Conservation (phyloP, 2,888 invertebrate genomes). For the Tiliacea aurago region DNA sequence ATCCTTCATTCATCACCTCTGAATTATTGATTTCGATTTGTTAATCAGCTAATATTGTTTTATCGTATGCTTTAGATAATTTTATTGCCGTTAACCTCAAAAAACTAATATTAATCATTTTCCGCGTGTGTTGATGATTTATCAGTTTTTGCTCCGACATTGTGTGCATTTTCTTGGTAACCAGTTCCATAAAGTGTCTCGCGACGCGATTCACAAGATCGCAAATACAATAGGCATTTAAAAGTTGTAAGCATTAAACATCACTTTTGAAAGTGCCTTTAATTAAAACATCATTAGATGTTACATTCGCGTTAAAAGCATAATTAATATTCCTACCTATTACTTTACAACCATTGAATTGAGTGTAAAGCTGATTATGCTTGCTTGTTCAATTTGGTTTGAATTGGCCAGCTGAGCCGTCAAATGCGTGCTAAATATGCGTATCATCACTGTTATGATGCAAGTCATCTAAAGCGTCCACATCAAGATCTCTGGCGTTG, state of each 20-base stretch:
- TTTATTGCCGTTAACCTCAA: constrained; percentile 52
- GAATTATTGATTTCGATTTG: constrained; percentile 24
- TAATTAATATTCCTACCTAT: neutral
- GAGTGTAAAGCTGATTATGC: constrained; percentile 1
- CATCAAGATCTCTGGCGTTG: constrained; percentile 52
- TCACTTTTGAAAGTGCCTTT: constrained; percentile 28
- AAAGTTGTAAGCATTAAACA: constrained; percentile 24
- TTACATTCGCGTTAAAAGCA: constrained; percentile 3
- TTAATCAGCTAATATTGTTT: constrained; percentile 37
- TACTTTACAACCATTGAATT: neutral
- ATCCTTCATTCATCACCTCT: constrained; percentile 10
- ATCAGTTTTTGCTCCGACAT: constrained; percentile 65
- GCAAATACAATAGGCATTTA: constrained; percentile 39
- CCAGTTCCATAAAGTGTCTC: constrained; percentile 33
- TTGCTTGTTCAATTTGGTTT: constrained; percentile 24
- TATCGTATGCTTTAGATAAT: constrained; percentile 56
- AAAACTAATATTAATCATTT: constrained; percentile 49
- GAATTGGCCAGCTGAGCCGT: constrained; percentile 25
- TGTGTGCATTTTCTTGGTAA: constrained; percentile 58
- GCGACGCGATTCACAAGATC: constrained; percentile 46
- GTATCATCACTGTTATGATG: constrained; percentile 66
- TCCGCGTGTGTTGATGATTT: constrained; percentile 67
- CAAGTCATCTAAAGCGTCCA: constrained; percentile 69
- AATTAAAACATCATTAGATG: constrained; percentile 8
- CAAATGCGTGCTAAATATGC: constrained; percentile 55